Conservation (phyloP, 1,140 invertebrate genomes). For the Calephelis nemesis region DNA sequence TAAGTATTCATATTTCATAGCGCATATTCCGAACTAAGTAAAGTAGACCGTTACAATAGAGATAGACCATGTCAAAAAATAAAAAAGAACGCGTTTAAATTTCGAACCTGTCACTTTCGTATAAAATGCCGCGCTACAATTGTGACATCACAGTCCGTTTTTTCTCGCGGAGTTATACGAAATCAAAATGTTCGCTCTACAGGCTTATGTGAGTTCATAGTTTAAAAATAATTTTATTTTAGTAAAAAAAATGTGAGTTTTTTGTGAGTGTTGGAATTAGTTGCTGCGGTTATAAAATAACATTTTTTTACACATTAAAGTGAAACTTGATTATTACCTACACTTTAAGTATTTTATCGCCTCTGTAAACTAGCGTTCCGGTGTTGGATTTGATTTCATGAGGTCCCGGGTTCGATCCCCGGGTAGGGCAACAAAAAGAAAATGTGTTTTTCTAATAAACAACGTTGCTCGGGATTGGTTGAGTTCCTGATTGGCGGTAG, state of each 20-base stretch:
- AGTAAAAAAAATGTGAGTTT: background rate
- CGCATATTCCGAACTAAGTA: background rate
- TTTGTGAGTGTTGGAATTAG: background rate
- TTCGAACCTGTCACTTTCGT: conserved; percentile 48
- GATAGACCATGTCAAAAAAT: conserved; percentile 18
- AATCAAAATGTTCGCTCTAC: conserved; percentile 51
- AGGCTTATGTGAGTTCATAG: conserved; percentile 52
- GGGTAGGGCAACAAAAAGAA: too few relatives aligned
- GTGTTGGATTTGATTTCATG: too few relatives aligned
- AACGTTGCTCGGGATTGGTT: too few relatives aligned
- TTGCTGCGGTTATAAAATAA: too few relatives aligned
- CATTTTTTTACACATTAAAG: too few relatives aligned
- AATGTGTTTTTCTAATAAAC: too few relatives aligned
- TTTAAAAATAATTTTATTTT: conserved; percentile 10
- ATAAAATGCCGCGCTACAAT: conserved; percentile 47
- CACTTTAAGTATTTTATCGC: too few relatives aligned
- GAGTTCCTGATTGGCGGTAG: too few relatives aligned
- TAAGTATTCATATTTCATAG: too few relatives aligned
- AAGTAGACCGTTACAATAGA: conserved; percentile 17
- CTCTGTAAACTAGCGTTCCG: too few relatives aligned
- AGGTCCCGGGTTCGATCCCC: too few relatives aligned
- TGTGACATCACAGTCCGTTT: conserved; percentile 50
- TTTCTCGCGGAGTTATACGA: conserved; percentile 27
- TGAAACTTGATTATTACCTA: too few relatives aligned
- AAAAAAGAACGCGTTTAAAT: conserved; percentile 30